Conservation (phyloP, 2,797 vertebrate genomes). For the Orestias chungarensis region DNA sequence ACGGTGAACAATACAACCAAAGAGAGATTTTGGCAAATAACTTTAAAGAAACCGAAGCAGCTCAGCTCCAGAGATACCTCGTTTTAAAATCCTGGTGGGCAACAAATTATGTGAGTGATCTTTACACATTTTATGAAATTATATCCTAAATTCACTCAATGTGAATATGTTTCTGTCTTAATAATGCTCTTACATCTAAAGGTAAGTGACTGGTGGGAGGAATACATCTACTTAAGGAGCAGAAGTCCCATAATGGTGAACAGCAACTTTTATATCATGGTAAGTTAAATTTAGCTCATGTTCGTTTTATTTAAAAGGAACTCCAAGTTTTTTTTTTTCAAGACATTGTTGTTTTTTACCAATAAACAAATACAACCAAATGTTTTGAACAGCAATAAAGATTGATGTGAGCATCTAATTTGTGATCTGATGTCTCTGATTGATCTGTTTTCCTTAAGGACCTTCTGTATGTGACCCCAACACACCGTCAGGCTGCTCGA, state of each 20-base stretch:
- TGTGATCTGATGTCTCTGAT: neutral
- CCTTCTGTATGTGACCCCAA: conserved; percentile 86
- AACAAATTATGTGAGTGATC: conserved; percentile 89
- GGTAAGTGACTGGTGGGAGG: conserved; percentile 99
- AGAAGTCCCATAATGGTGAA: conserved; percentile 93
- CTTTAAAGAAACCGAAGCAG: conserved; percentile 84
- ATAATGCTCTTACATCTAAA: conserved; percentile 47
- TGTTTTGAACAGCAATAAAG: neutral
- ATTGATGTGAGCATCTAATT: neutral
- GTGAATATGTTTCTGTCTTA: neutral
- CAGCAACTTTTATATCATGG: conserved; percentile 95
- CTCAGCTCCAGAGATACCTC: conserved; percentile 89
- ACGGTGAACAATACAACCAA: conserved; percentile 77
- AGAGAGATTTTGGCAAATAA: conserved; percentile 87
- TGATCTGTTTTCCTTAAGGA: conserved; percentile 78
- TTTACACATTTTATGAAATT: neutral
- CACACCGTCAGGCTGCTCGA: conserved; percentile 86
- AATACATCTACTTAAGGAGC: conserved; percentile 91
- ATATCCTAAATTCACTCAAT: neutral
- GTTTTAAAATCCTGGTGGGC: conserved; percentile 93
- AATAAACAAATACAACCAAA: neutral
- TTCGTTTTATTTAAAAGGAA: neutral
- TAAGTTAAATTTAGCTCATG: conserved; percentile 53
- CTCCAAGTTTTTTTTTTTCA: neutral
- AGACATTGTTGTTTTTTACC: neutral